Evolutionary conservation across 2,797 vertebrate genomes (phyloP).

Genomic region (Rhabdophis nuchalis): DNA sequence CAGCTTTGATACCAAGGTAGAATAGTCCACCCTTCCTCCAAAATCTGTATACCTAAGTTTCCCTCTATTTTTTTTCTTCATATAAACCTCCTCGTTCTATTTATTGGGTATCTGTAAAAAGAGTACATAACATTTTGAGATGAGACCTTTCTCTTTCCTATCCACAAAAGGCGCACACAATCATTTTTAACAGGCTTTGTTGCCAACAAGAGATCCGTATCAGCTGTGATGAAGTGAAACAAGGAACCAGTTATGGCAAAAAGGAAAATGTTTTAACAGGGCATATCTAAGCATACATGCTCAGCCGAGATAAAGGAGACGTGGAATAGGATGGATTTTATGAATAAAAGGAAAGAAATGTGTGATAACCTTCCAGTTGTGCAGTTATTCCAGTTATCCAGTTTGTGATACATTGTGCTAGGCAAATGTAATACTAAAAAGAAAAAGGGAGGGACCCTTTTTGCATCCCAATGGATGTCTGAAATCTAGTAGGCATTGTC

Average conservation of each 20-base stretch:
- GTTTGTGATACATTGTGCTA: neutral
- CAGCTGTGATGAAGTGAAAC: slow-evolving; percentile 26
- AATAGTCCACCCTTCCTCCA: neutral
- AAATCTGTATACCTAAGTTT: neutral
- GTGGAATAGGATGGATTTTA: slow-evolving; percentile 6
- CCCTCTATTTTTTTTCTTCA: neutral
- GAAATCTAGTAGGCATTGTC: neutral
- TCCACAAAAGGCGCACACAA: slow-evolving; percentile 17
- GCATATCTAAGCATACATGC: slow-evolving; percentile 10
- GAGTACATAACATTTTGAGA: slow-evolving; percentile 22
- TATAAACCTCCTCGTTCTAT: neutral
- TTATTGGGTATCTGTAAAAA: slow-evolving; percentile 14
- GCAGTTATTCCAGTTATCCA: neutral
- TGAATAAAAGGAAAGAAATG: slow-evolving; percentile 11
- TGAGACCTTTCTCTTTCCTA: slow-evolving; percentile 15
- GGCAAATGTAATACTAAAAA: slow-evolving; percentile 1
- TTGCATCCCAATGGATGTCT: neutral
- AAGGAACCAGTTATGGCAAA: slow-evolving; percentile 29
- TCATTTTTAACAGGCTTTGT: slow-evolving; percentile 18
- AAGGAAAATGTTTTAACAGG: slow-evolving; percentile 5
- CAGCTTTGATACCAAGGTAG: neutral
- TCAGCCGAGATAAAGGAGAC: slow-evolving; percentile 12
- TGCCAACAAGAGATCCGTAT: slow-evolving; percentile 27
- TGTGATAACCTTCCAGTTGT: neutral
- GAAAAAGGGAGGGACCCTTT: neutral